Conservation (phyloP, 2,113 vertebrate genomes). For the Chroicocephalus ridibundus region DNA sequence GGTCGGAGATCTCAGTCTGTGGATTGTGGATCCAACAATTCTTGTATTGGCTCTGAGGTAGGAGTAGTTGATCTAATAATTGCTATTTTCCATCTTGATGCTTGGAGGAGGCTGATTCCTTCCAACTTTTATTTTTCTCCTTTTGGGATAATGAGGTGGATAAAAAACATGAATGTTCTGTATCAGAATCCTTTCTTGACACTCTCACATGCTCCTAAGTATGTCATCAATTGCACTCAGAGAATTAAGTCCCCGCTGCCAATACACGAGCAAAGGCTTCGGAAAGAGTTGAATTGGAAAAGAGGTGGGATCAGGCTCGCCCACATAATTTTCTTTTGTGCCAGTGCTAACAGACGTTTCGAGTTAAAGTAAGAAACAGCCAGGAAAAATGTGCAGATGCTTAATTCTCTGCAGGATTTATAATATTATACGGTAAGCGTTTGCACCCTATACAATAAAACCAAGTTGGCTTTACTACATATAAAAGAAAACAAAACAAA, state of each 20-base stretch:
- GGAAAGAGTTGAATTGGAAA: conserved; percentile 53
- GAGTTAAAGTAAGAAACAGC: conserved; percentile 67
- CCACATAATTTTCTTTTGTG: conserved; percentile 46
- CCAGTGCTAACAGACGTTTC: conserved; percentile 66
- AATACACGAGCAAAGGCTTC: conserved; percentile 30
- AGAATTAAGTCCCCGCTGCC: not conserved
- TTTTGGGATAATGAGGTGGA: not conserved
- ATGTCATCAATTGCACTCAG: conserved; percentile 5
- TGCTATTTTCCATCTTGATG: not conserved
- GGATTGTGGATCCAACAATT: not conserved
- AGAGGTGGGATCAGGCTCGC: conserved; percentile 68
- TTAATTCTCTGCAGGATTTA: conserved; percentile 75
- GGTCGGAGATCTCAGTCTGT: not conserved
- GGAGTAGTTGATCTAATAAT: not conserved
- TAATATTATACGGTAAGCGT: conserved; percentile 67
- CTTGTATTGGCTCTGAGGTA: not conserved
- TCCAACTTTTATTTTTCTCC: not conserved
- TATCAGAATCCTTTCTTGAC: not conserved
- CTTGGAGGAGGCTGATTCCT: not conserved
- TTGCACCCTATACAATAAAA: conserved; percentile 72
- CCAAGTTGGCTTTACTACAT: conserved; percentile 66
- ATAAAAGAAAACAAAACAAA: conserved; percentile 69
- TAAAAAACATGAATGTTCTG: not conserved
- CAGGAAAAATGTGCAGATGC: conserved; percentile 62
- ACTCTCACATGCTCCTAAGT: not conserved